These are phyloP conservation scores for Loxodonta africana DNA, from an alignment of 2,113 vertebrate genomes.

Conservation along the genomic window DNA sequence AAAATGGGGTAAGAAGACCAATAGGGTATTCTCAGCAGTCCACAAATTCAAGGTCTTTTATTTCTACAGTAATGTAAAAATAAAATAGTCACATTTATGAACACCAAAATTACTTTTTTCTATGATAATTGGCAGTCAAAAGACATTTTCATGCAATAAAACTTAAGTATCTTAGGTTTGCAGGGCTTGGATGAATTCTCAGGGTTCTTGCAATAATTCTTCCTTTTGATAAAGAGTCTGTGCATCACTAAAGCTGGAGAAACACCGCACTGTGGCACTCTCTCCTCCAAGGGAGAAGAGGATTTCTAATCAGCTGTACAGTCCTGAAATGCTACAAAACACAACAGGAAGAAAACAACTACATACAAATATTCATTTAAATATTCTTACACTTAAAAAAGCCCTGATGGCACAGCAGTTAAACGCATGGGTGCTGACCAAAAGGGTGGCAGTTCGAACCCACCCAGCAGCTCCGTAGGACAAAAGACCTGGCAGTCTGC, in stretches of 20 bases:
- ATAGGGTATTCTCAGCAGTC: background rate
- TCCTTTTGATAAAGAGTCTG: background rate
- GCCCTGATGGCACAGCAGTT: background rate
- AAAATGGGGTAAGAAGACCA: background rate
- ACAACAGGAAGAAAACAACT: background rate
- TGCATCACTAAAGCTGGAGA: background rate
- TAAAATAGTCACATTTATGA: background rate
- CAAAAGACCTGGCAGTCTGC: background rate
- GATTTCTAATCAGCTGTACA: background rate
- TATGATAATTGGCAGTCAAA: background rate
- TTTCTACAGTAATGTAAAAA: background rate
- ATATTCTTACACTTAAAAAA: background rate
- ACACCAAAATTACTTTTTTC: background rate
- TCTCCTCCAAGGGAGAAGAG: background rate
- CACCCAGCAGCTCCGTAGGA: background rate
- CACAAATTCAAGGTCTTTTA: background rate
- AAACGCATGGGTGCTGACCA: background rate
- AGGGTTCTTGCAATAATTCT: background rate
- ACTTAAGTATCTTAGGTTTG: background rate
- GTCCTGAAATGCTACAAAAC: background rate
- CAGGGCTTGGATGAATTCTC: background rate
- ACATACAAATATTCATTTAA: slow-evolving; percentile 47
- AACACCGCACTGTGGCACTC: background rate
- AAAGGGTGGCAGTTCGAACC: background rate
- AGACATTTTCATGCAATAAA: background rate